Percentiles rank a stretch among this genome's conserved stretches.
phyloP scores from a whole-genome alignment of 2,113 vertebrate species.

The Hemicordylus capensis region DNA sequence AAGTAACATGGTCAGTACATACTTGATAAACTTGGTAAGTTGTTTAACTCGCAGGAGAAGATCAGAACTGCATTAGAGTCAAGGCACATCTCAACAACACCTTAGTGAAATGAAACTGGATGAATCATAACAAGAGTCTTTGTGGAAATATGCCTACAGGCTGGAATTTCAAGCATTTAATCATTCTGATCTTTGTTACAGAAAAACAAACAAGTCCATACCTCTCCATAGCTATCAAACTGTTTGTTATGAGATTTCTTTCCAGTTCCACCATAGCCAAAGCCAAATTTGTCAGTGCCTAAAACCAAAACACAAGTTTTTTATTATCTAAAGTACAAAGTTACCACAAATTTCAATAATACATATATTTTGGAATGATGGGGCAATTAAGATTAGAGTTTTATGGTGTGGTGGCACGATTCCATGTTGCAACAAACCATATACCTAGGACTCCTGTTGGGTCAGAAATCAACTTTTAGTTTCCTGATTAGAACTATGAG shows the following conservation, averaged over 20 bases:
- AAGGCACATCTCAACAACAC: neutral
- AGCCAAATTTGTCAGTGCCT: slow-evolving; percentile 97
- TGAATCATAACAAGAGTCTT: neutral
- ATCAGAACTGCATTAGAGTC: neutral
- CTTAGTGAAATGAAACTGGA: neutral
- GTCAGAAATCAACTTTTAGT: too few species aligned
- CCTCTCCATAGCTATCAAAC: slow-evolving; percentile 99
- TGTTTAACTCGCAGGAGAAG: neutral
- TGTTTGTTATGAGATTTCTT: slow-evolving; percentile 99
- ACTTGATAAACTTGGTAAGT: too few species aligned
- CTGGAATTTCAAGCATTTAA: neutral
- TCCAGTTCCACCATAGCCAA: slow-evolving; percentile 97
- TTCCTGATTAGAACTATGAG: too few species aligned
- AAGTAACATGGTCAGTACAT: too few species aligned
- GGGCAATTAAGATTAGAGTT: too few species aligned
- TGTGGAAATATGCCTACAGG: neutral
- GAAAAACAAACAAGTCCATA: slow-evolving; percentile 51
- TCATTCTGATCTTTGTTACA: neutral
- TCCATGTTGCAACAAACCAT: too few species aligned
- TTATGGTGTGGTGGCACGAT: too few species aligned
- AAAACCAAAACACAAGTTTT: neutral
- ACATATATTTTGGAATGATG: too few species aligned
- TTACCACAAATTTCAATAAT: too few species aligned
- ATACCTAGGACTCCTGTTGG: too few species aligned
- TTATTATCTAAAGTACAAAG: neutral